phyloP scores from a whole-genome alignment of 2,797 vertebrate species.

The Macropodus opercularis region DNA sequence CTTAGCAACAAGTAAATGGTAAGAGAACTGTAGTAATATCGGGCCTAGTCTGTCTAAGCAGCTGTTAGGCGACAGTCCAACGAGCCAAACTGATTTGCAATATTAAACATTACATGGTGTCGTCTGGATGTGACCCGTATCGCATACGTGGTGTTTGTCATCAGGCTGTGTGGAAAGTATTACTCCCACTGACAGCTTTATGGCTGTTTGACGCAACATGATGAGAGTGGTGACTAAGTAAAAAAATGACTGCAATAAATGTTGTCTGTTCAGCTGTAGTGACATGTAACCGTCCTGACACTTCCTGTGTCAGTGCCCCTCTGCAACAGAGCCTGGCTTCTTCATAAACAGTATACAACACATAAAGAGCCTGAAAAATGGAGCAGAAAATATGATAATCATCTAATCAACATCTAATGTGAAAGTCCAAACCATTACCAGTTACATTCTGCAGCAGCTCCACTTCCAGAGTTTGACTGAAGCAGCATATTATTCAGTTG shows the following conservation, averaged over 20 bases:
- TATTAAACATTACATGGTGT: constrained; percentile 35
- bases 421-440: constrained; percentile 3
- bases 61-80: constrained; percentile 19
- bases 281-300: constrained; percentile 60
- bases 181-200: constrained; percentile 72
- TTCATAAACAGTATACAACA: constrained; percentile 15
- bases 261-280: constrained; percentile 54
- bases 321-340: constrained; percentile 39
- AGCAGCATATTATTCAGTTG: constrained; percentile 21
- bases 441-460: constrained; percentile 24
- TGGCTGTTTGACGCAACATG: constrained; percentile 66
- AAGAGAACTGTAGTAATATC: not conserved
- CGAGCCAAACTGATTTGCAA: constrained; percentile 27
- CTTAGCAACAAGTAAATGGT: constrained; percentile 10
- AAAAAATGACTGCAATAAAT: constrained; percentile 67
- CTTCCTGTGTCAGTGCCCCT: constrained; percentile 43
- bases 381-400: too few species aligned
- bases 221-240: constrained; percentile 55
- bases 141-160: constrained; percentile 65
- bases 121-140: constrained; percentile 62
- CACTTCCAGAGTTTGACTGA: constrained; percentile 10
- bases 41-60: constrained; percentile 5
- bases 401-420: constrained; percentile 10
- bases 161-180: constrained; percentile 66
- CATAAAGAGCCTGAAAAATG: constrained; percentile 28